phyloP scores from a whole-genome alignment of 2,888 invertebrate species.

The Noctua fimbriata region DNA sequence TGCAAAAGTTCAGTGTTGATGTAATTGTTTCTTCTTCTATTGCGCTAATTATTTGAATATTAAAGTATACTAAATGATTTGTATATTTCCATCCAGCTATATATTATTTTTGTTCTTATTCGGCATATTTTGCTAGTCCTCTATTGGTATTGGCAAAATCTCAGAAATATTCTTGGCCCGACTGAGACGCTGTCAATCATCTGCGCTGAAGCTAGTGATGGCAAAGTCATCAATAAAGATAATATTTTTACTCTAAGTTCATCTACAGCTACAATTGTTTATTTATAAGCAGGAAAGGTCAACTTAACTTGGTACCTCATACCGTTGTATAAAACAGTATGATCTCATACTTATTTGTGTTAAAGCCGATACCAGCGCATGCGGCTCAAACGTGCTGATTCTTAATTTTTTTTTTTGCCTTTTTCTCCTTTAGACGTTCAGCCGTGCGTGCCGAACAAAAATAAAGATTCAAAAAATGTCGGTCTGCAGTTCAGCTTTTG shows the following conservation, averaged over 20 bases:
- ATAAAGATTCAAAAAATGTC: conserved; percentile 33
- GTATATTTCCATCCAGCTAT: background rate
- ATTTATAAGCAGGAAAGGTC: conserved; percentile 57
- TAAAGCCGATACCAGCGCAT: conserved; percentile 53
- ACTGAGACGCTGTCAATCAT: conserved; percentile 15
- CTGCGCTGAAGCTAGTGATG: background rate
- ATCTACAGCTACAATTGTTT: conserved; percentile 33
- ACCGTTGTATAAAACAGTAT: conserved; percentile 55
- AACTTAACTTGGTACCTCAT: conserved; percentile 51
- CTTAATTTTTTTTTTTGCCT: conserved; percentile 30
- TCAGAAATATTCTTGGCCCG: conserved; percentile 30
- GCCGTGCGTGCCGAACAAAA: conserved; percentile 21
- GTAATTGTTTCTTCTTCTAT: background rate
- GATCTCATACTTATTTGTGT: conserved; percentile 74
- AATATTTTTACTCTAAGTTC: conserved; percentile 5
- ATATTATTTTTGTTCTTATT: background rate
- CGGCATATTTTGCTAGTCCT: background rate
- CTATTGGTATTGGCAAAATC: conserved; percentile 26
- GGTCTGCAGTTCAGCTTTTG: conserved; percentile 2
- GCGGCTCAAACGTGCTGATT: conserved; percentile 53
- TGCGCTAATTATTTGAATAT: background rate
- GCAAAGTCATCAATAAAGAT: background rate
- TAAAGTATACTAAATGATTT: background rate
- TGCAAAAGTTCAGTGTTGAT: background rate
- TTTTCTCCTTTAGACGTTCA: conserved; percentile 26